Evolutionary conservation across 2,888 invertebrate genomes (phyloP).

Genomic region (Mythimna pallens): DNA sequence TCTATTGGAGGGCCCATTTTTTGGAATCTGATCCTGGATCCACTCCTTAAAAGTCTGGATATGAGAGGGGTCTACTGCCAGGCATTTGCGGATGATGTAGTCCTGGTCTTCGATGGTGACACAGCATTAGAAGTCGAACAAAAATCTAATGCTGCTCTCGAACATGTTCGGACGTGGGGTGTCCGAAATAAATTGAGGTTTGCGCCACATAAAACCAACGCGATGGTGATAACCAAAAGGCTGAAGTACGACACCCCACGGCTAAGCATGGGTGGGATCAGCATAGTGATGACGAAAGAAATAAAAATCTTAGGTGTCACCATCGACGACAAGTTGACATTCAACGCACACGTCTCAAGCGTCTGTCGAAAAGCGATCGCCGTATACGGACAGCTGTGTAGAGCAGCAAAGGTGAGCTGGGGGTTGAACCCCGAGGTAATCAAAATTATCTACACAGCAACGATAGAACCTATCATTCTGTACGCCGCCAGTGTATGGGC

Average conservation of each 20-base stretch:
- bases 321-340: too few species aligned
- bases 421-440: neutral
- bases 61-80: neutral
- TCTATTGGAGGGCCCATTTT: constrained; percentile 11
- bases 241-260: neutral
- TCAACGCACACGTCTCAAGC: neutral
- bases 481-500: constrained; percentile 49
- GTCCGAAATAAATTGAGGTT: too few species aligned
- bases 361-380: neutral
- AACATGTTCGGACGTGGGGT: too few species aligned
- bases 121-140: constrained; percentile 5
- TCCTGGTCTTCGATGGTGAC: constrained; percentile 8
- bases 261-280: neutral
- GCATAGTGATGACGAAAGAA: neutral
- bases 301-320: neutral
- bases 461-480: neutral
- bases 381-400: neutral
- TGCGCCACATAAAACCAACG: too few species aligned
- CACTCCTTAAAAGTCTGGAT: neutral
- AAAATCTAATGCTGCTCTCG: too few species aligned
- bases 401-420: neutral
- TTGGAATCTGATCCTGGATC: neutral
- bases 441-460: too few species aligned
- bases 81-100: neutral
- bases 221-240: too few species aligned